Percentiles rank a stretch among this genome's conserved stretches.
These are phyloP conservation scores for Callionymus lyra DNA, from an alignment of 2,113 vertebrate species.

Conservation along the genomic window DNA sequence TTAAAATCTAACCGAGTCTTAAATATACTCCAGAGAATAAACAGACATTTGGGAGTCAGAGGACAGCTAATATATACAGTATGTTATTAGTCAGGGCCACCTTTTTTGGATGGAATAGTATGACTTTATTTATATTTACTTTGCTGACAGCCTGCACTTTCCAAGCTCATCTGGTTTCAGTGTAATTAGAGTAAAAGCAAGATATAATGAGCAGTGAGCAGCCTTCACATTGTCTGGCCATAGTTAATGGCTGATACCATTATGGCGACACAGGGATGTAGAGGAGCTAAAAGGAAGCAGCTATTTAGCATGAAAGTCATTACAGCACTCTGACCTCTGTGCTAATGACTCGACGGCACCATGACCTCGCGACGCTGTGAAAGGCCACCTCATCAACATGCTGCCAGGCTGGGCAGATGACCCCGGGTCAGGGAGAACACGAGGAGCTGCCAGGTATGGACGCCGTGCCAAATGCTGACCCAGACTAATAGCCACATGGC, in stretches of 20 bases:
- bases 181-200: slow-evolving; percentile 25
- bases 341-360: slow-evolving; percentile 28
- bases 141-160: slow-evolving; percentile 10
- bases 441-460: slow-evolving; percentile 32
- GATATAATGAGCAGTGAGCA: slow-evolving; percentile 8
- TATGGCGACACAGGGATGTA: slow-evolving; percentile 26
- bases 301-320: slow-evolving; percentile 50
- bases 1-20: too few relatives aligned
- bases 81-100: too few relatives aligned
- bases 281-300: slow-evolving; percentile 45
- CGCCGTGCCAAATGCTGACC: slow-evolving; percentile 41
- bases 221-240: slow-evolving; percentile 11
- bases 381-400: slow-evolving; percentile 43
- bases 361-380: slow-evolving; percentile 20
- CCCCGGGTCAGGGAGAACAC: slow-evolving; percentile 30
- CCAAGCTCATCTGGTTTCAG: slow-evolving; percentile 11
- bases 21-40: too few relatives aligned
- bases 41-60: too few relatives aligned
- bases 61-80: background rate
- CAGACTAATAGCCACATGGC: slow-evolving; percentile 37
- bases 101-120: too few relatives aligned
- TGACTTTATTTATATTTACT: background rate
- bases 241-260: slow-evolving; percentile 19
- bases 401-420: slow-evolving; percentile 22
- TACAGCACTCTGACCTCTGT: slow-evolving; percentile 39